phyloP scores from a whole-genome alignment of 2,888 invertebrate species.

The Melanostoma mellinum region DNA sequence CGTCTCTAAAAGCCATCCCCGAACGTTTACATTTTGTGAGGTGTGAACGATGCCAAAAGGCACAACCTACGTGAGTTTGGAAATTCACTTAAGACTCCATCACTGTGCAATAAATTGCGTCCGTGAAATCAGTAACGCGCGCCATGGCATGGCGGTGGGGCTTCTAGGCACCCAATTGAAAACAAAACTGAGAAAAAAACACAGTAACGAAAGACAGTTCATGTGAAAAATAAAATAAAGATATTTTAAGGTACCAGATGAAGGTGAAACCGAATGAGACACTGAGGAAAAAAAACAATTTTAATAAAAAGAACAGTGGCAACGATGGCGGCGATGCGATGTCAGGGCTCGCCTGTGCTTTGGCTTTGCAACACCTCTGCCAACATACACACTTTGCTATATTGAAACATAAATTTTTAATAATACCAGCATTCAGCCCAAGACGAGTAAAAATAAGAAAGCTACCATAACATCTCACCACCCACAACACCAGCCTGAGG shows the following conservation, averaged over 20 bases:
- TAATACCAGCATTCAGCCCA: conserved; percentile 52
- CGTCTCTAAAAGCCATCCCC: conserved; percentile 34
- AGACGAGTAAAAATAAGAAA: conserved; percentile 9
- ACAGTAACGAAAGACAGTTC: conserved; percentile 43
- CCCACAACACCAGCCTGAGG: conserved; percentile 23
- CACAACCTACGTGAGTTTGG: conserved; percentile 25
- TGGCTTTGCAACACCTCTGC: conserved; percentile 1
- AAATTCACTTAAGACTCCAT: conserved; percentile 64
- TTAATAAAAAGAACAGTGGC: conserved; percentile 32
- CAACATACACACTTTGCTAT: conserved; percentile 61
- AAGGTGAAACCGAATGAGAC: conserved; percentile 63
- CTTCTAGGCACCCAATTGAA: conserved; percentile 33
- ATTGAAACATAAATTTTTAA: conserved; percentile 72
- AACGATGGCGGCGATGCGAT: neutral
- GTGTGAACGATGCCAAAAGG: conserved; percentile 61
- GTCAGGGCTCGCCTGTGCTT: conserved; percentile 4
- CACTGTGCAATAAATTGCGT: conserved; percentile 62
- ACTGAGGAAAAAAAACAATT: conserved; percentile 38
- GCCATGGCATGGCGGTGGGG: conserved; percentile 32
- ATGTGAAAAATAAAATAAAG: neutral
- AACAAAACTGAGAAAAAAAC: conserved; percentile 9
- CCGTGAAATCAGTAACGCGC: conserved; percentile 58
- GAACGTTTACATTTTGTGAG: conserved; percentile 42
- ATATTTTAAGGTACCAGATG: conserved; percentile 47
- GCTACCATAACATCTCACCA: neutral